Evolutionary conservation across 2,113 vertebrate genomes (phyloP).

Genomic region (Saguinus midas): DNA sequence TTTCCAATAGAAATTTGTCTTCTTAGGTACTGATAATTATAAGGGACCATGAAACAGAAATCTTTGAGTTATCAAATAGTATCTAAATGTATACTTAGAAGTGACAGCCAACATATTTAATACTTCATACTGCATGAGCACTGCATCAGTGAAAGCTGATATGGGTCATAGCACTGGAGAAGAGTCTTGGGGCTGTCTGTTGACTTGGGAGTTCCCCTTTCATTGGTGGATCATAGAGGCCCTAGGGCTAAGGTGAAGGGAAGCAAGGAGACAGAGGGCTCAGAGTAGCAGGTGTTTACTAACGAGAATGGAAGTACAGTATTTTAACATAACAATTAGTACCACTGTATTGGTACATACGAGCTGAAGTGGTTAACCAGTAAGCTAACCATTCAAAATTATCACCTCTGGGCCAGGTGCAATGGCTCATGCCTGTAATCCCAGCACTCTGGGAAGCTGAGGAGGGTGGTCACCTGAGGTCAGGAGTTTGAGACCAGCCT

Average conservation of each 20-base stretch:
- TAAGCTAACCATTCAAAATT: not conserved
- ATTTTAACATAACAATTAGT: not conserved
- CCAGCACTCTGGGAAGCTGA: too few relatives aligned
- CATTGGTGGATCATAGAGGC: not conserved
- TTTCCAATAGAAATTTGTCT: not conserved
- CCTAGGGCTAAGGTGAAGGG: not conserved
- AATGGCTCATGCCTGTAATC: too few relatives aligned
- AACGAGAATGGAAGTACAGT: not conserved
- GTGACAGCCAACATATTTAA: not conserved
- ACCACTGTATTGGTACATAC: not conserved
- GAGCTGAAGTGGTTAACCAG: not conserved
- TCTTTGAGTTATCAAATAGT: not conserved
- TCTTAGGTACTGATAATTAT: not conserved
- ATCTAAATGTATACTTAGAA: not conserved
- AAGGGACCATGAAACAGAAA: not conserved
- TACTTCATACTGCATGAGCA: not conserved
- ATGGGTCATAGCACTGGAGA: not conserved
- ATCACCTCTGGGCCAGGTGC: not conserved
- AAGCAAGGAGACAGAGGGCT: not conserved
- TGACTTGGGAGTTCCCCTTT: not conserved
- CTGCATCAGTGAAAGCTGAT: not conserved
- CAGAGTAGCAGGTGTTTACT: not conserved
- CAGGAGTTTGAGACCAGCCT: too few relatives aligned
- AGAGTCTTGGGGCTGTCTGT: not conserved
- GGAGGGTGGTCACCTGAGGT: too few relatives aligned